Evolutionary conservation across 1,140 invertebrate genomes (phyloP), one percentile per base, ranked within the genome.

Genomic region (Vollenhovia emeryi): DNA sequence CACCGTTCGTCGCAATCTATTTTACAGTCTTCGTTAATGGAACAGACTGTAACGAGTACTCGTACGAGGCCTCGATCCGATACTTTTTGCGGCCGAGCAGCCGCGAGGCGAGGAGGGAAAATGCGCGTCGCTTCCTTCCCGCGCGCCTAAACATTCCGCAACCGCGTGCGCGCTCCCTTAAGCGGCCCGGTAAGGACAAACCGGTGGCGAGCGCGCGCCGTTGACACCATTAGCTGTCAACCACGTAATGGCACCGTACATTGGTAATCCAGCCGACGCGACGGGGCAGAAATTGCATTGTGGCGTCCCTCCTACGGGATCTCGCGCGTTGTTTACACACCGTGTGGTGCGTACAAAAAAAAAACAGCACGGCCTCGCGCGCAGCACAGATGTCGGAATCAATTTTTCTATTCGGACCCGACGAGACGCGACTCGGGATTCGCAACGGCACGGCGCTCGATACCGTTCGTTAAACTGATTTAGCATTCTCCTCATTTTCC

Each of bases 141-240:
- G 52, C 24, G 24, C 43, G 15, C 4, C 45, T 43, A 43, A 66
- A 50, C 40, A 24, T 33, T 27, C 30, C 18, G 33, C n/a, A 79
- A 62, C 11, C 50, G 24, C 24, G 33, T 43, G 48, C 21, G 48
- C 21, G n/a, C n/a, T 36, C 76, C n/a, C 62, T 80, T 66, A 82
- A 55, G 40, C 45, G 36, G 18, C 8, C 3, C 21, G 43, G 52
- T 62, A 66, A 79, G 33, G 30, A 85, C 57, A 55, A 50, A 43
- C 27, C n/a, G n/a, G 15, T 60, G 60, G 21, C 9, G 71, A 84
- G n/a, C 59, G 24, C 13, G 27, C 76, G 24, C 8, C 15, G 64
- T 73, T 73, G 79, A 74, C 24, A 82, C 15, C 68, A 43, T 82
- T 82, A 27, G n/a, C n/a, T 50, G 43, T 79, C 27, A 24, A 79